Evolutionary conservation across 92 coral and sea anemone genomes (phyloP).

Genomic region (Zoanthus sociatus): DNA sequence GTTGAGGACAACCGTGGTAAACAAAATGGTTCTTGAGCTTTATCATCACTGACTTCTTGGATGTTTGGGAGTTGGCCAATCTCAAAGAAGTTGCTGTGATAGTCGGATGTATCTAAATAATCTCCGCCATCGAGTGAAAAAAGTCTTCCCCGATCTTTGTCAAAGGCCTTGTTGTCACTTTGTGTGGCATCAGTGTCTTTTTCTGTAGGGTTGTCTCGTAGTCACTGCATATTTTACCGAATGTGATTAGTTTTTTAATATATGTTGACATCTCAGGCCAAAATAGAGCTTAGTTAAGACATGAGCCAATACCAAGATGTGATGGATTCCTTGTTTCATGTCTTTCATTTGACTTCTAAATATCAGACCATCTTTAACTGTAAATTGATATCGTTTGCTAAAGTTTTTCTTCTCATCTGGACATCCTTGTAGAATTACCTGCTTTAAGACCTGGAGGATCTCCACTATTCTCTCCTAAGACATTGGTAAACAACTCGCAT

Average conservation of each 20-base stretch:
- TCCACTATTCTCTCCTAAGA: not conserved
- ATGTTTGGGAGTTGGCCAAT: constrained; percentile 1
- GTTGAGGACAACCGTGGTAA: constrained; percentile 47
- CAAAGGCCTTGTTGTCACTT: constrained; percentile 57
- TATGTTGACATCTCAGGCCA: constrained; percentile 58
- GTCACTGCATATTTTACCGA: constrained; percentile 55
- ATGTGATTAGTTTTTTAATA: constrained; percentile 33
- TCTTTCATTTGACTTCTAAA: too few species aligned
- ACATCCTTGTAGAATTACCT: constrained; percentile 15
- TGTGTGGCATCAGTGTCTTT: constrained; percentile 50
- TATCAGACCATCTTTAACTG: too few species aligned
- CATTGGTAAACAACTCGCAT: not conserved
- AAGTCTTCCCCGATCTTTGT: constrained; percentile 49
- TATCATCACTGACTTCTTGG: too few species aligned
- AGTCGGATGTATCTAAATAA: not conserved
- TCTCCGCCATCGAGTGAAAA: constrained; percentile 25
- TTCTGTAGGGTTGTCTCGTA: constrained; percentile 50
- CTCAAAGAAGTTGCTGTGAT: constrained; percentile 63
- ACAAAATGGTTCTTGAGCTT: constrained; percentile 57
- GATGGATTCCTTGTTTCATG: not conserved
- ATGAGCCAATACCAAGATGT: constrained; percentile 12
- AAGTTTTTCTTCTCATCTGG: not conserved
- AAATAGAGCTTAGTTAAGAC: not conserved
- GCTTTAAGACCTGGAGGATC: constrained; percentile 2
- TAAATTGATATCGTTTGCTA: too few species aligned